phyloP scores from a whole-genome alignment of 2,113 vertebrate genomes.

The Alligator sinensis region DNA sequence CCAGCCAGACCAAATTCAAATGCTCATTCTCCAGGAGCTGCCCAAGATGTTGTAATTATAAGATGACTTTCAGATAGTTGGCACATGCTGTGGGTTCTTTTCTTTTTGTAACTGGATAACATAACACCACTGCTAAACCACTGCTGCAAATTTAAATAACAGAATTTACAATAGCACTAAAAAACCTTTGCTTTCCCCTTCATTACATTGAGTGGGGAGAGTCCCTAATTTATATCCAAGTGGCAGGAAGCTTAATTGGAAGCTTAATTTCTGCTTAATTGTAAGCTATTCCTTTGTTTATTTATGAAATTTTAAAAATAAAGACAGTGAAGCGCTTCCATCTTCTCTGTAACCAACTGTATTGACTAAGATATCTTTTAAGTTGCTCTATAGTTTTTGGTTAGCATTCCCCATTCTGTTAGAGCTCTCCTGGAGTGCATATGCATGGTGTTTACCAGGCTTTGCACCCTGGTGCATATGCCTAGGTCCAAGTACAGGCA shows the following conservation, averaged over 20 bases:
- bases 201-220: too few species aligned
- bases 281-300: neutral
- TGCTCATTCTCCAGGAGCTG: neutral
- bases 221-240: too few species aligned
- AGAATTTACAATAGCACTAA: neutral
- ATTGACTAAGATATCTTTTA: neutral
- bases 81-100: neutral
- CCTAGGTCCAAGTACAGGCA: neutral
- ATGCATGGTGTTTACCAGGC: neutral
- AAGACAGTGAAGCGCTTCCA: neutral
- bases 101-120: neutral
- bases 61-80: neutral
- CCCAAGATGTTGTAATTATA: neutral
- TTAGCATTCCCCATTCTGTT: neutral
- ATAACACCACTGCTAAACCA: neutral
- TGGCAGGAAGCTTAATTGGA: neutral
- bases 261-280: neutral
- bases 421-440: neutral
- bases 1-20: neutral
- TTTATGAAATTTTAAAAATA: neutral
- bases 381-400: neutral
- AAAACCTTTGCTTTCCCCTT: neutral
- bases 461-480: neutral
- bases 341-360: neutral
- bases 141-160: neutral